These are phyloP conservation scores for Folsomia candida DNA, from an alignment of 2,888 invertebrate genomes.

Conservation along the genomic window DNA sequence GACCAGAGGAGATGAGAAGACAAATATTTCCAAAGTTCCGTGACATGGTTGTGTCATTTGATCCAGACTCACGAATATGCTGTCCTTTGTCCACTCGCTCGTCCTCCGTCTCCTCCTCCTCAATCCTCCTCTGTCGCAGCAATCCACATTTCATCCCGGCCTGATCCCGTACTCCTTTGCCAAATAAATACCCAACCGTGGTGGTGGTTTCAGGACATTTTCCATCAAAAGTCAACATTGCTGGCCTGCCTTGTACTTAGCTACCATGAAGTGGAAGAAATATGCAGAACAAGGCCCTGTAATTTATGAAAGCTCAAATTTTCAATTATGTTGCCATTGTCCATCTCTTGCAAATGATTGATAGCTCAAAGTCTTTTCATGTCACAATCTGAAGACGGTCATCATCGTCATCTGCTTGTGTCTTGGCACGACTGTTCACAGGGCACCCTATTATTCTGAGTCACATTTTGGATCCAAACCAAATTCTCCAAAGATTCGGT, in stretches of 20 bases:
- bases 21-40: slow-evolving; percentile 14
- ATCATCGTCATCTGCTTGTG: slow-evolving; percentile 5
- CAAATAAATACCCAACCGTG: neutral
- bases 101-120: neutral
- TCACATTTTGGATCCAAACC: too few relatives aligned
- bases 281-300: too few relatives aligned
- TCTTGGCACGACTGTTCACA: too few relatives aligned
- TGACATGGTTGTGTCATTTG: slow-evolving; percentile 14
- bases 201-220: too few relatives aligned
- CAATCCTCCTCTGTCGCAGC: neutral
- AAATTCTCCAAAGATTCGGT: too few relatives aligned
- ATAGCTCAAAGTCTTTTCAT: slow-evolving; percentile 26
- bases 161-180: neutral
- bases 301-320: slow-evolving; percentile 8
- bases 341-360: slow-evolving; percentile 29
- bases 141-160: neutral
- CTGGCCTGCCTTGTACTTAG: too few relatives aligned
- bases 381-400: slow-evolving; percentile 12
- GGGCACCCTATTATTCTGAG: too few relatives aligned
- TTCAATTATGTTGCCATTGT: slow-evolving; percentile 36
- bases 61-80: neutral
- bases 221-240: neutral
- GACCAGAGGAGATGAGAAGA: slow-evolving; percentile 3
- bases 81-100: neutral
- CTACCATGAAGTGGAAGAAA: neutral